These are phyloP conservation scores for Nesogale talazaci DNA, from an alignment of 2,113 vertebrate genomes.

Conservation along the genomic window DNA sequence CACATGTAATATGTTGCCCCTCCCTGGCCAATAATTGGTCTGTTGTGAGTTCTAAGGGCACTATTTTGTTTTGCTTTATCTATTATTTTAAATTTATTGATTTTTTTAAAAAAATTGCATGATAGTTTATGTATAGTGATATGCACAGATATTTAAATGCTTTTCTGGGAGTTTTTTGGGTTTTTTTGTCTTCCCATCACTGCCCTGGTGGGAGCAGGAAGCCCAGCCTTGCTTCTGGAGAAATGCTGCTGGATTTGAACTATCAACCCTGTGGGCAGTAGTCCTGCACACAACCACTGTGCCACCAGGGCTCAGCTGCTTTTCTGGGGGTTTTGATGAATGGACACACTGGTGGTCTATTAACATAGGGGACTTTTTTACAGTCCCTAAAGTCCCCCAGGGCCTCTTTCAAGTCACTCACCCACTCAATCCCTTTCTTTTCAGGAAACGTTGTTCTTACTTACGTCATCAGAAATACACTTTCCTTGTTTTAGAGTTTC, in stretches of 20 bases:
- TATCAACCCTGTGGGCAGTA: too few relatives aligned
- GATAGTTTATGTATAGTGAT: conserved; percentile 23
- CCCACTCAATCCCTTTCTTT: not conserved
- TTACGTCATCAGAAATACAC: not conserved
- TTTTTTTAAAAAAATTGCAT: not conserved
- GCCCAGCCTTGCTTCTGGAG: too few relatives aligned
- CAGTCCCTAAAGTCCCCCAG: not conserved
- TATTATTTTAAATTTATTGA: too few relatives aligned
- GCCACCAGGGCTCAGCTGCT: too few relatives aligned
- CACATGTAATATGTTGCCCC: not conserved
- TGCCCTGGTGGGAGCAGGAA: too few relatives aligned
- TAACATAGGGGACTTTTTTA: not conserved
- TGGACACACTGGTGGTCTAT: not conserved
- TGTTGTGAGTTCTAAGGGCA: not conserved
- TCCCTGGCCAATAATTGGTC: conserved; percentile 3
- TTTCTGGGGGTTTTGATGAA: conserved; percentile 12
- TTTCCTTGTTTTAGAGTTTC: not conserved
- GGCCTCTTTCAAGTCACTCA: not conserved
- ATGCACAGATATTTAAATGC: not conserved
- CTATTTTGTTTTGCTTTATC: conserved; percentile 14
- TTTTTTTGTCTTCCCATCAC: too few relatives aligned
- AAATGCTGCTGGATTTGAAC: too few relatives aligned
- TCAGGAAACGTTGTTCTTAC: not conserved
- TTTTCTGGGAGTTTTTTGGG: not conserved
- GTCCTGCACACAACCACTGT: too few relatives aligned